Conservation (phyloP, 2,797 vertebrate genomes). For the Dicrostonyx torquatus region DNA sequence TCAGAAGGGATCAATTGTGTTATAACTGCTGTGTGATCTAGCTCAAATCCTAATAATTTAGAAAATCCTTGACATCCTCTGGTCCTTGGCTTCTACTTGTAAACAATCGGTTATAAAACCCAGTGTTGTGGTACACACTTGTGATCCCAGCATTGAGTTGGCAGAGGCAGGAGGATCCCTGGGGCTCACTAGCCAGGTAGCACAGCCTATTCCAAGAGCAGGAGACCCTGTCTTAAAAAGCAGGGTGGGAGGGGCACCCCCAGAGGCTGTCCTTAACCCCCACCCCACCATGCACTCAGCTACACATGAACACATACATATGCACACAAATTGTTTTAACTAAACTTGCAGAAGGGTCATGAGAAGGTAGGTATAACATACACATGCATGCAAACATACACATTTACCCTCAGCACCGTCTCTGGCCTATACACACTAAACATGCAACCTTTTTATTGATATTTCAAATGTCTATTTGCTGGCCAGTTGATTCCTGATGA, state of each 20-base stretch:
- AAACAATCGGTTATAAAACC: not conserved
- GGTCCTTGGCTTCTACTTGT: not conserved
- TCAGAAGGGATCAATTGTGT: not conserved
- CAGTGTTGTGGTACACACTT: not conserved
- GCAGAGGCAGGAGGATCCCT: not conserved
- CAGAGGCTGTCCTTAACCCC: not conserved
- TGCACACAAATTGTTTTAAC: not conserved
- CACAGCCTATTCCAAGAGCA: too few relatives aligned
- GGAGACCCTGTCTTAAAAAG: not conserved
- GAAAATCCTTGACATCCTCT: not conserved
- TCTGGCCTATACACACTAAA: not conserved
- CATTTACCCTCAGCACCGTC: not conserved
- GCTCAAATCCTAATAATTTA: not conserved
- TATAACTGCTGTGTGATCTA: not conserved
- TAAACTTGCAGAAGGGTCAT: not conserved
- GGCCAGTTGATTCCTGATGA: not conserved
- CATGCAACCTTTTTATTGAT: not conserved
- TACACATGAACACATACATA: too few relatives aligned
- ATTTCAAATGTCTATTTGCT: conserved; percentile 31
- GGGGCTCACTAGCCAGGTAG: not conserved
- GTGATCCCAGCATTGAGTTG: not conserved
- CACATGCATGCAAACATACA: not conserved
- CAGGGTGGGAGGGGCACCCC: not conserved
- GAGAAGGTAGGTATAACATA: not conserved
- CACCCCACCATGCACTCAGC: not conserved